Conservation (phyloP, 2,113 vertebrate species). For the Megalops atlanticus region DNA sequence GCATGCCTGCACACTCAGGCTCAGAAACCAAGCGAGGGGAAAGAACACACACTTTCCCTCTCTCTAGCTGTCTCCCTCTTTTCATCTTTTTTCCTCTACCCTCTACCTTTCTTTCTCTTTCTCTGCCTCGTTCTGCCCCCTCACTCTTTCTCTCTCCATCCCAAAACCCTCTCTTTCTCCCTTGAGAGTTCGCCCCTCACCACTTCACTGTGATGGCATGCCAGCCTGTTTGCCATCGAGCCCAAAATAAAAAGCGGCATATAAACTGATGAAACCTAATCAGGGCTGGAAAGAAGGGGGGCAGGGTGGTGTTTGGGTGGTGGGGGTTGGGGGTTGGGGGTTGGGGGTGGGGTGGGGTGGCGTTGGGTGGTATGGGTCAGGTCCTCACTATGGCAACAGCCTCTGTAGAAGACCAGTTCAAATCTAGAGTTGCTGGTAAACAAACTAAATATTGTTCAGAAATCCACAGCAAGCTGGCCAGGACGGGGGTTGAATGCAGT, state of each 20-base stretch:
- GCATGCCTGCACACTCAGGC: constrained; percentile 73
- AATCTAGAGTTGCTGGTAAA: neutral
- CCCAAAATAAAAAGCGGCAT: constrained; percentile 26
- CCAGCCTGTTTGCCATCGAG: neutral
- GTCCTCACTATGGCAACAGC: neutral
- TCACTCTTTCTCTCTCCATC: neutral
- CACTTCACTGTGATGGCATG: constrained; percentile 7
- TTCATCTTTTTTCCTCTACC: neutral
- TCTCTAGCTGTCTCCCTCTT: neutral
- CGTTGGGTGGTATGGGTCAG: neutral
- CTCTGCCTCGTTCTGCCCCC: neutral
- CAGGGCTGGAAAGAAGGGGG: neutral
- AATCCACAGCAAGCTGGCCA: neutral
- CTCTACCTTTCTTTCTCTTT: neutral
- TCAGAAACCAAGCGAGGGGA: constrained; percentile 65
- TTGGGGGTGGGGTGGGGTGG: no score
- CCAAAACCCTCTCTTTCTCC: neutral
- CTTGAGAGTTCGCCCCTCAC: constrained; percentile 14
- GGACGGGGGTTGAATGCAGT: neutral
- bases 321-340: neutral
- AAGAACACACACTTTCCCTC: neutral
- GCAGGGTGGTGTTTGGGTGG: neutral
- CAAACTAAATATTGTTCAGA: neutral
- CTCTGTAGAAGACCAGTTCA: neutral
- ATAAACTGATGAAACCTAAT: constrained; percentile 19